Base-by-base conservation (phyloP, 2,797 vertebrate species). In the Sebastes baramenuke region DNA sequence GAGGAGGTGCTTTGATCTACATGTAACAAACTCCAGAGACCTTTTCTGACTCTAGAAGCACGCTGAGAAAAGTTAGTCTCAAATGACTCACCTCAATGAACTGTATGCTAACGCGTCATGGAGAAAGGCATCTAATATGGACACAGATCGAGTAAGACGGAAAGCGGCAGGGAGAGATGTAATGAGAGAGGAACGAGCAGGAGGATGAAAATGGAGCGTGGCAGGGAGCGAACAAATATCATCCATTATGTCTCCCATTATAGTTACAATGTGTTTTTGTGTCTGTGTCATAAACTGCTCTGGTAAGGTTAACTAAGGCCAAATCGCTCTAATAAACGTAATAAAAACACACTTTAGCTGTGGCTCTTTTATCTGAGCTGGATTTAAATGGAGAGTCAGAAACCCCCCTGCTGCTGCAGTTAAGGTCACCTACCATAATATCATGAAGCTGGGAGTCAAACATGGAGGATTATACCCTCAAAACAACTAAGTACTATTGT, bases 391-490 rank as follows among this genome's bases (percentile, higher is more conserved):
- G 32, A 27, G 27, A 61, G 59, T 59, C 62, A 34, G 58, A 56
- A 38, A 59, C 18, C 32, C 61, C 61, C 65, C 67, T 27, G 36
- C 56, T 77, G 80, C 55, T 69, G 32, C 58, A 22, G 67, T 71
- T 74, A 88, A 92, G 85, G 82, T 90, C 89, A 87, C n/a, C 77
- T 70, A 72, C 32, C 75, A 80, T 58, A 62, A 56, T 55, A 58
- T 34, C 49, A 71, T 16, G 1, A 20, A 71, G 75, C 67, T 65
- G 54, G 30, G 36, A 85, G 64, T 75, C 73, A 54, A 77, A 65
- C 20, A 61, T 18, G 25, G 30, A 77, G 3, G 34, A 49, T n/a
- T 46, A 46, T 13, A 24, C 11, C n/a, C 52, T 82, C 6, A 49
- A 54, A 73, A 46, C 29, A 69, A 62, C 65, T 34, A 7, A 55